Evolutionary conservation across 2,113 vertebrate genomes (phyloP), one percentile per base, ranked within the genome.

Genomic region (Clarias magur): DNA sequence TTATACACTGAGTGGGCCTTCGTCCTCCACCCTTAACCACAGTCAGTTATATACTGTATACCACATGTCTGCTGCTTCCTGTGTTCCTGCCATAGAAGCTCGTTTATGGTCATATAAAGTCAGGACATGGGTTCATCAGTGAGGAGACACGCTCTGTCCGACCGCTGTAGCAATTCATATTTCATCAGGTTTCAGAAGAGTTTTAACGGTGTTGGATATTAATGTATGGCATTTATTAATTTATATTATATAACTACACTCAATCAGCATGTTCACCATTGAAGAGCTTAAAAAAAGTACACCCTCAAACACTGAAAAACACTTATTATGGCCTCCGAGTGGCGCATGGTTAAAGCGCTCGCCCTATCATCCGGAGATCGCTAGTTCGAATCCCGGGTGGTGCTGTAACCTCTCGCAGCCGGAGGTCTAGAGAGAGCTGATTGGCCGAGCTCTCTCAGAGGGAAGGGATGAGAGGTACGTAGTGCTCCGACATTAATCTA

Each of bases 61-160:
- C 75, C 73, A 57, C 75, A 86, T 68, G 42, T 27, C 21, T 57
- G 19, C 62, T 79, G 68, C 76, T 65, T 68, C 62, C 85, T 68
- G 48, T 59, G 75, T 27, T 68, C 48, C 27, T 80, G 76, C 62
- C 27, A 19, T 80, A 54, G 75, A 56, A 59, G 76, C 76, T 56
- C 68, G 85, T 75, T 80, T 80, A 68, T 86, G 53, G 62, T 86
- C 76, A 19, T 53, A 86, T 80, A 79, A 78, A 86, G 60, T 68
- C 27, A 80, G 70, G 25, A 80, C 62, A n/a, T 23, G 25, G 42
- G 27, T 85, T 85, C 79, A 85, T 79, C 60, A 76, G 19, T 30
- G 60, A 48, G 38, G 23, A 38, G 15, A 63, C 19, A 80, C 3
- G 0, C 16, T 67, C 70, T 85, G n/a, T 54, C 23, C 12, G 10